Evolutionary conservation across 1,140 invertebrate species (phyloP).

Genomic region (Brachionus rubens): DNA sequence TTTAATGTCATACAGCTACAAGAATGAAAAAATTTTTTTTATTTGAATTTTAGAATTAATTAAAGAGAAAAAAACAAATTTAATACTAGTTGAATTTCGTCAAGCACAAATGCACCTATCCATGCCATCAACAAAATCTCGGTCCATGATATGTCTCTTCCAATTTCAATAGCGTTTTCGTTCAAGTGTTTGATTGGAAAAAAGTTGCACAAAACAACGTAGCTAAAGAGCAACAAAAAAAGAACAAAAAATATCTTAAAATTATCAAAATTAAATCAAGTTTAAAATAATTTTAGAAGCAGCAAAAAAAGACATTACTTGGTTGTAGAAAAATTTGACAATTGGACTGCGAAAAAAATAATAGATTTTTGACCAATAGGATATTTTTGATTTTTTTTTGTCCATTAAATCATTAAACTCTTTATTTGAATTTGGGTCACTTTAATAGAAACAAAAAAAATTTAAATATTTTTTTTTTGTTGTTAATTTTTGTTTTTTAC

Average conservation of each 20-base stretch:
- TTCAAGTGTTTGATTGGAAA: slow-evolving; percentile 20
- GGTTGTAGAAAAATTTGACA: slow-evolving; percentile 17
- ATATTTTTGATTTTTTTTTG: not conserved
- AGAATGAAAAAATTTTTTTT: no score
- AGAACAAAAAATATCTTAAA: slow-evolving; percentile 32
- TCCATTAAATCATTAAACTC: not conserved
- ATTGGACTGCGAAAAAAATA: slow-evolving; percentile 34
- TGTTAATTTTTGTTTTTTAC: no score
- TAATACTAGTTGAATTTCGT: slow-evolving; percentile 61
- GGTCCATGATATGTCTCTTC: not conserved
- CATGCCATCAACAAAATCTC: slow-evolving; percentile 60
- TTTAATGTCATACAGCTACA: not conserved
- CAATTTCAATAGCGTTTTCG: not conserved
- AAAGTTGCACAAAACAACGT: slow-evolving; percentile 43
- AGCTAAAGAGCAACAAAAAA: not conserved
- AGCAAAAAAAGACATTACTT: not conserved
- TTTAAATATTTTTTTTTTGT: no score
- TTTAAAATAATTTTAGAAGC: not conserved
- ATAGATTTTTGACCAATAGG: not conserved
- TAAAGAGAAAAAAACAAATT: not conserved
- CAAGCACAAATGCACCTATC: slow-evolving; percentile 59
- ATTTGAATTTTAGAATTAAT: not conserved
- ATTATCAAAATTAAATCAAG: not conserved
- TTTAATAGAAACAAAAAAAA: no score
- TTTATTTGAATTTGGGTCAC: not conserved